A percentile compares a stretch with the other conserved stretches of the same genome.
Conservation (phyloP, 2,113 vertebrate genomes). For the Pontoporia blainvillei region DNA sequence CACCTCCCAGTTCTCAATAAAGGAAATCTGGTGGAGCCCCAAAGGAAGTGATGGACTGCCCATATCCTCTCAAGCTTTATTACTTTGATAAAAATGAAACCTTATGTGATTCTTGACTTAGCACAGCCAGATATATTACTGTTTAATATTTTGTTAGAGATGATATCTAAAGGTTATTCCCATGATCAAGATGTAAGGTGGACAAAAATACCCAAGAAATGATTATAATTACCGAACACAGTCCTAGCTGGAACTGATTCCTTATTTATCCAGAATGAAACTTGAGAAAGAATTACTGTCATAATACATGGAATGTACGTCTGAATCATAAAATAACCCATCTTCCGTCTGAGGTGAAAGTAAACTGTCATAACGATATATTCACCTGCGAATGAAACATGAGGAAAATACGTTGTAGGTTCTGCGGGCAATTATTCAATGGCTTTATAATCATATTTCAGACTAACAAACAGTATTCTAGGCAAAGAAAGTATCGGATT, state of each 20-base stretch:
- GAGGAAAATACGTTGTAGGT: not conserved
- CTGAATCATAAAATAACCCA: constrained; percentile 99
- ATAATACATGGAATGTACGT: constrained; percentile 99
- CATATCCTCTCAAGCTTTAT: not conserved
- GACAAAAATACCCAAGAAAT: constrained; percentile 36
- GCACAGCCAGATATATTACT: not conserved
- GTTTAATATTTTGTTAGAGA: constrained; percentile 24
- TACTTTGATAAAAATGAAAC: constrained; percentile 7
- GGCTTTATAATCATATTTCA: constrained; percentile 32
- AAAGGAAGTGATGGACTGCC: not conserved
- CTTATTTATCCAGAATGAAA: constrained; percentile 99
- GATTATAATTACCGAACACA: constrained; percentile 92
- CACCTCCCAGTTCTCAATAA: not conserved
- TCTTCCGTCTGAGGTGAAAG: constrained; percentile 97
- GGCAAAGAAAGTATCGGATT: not conserved
- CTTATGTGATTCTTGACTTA: not conserved
- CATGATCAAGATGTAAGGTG: not conserved
- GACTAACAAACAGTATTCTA: not conserved
- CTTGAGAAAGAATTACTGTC: constrained; percentile 99
- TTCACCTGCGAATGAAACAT: constrained; percentile 87
- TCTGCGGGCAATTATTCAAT: not conserved
- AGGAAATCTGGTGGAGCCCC: not conserved
- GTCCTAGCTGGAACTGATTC: constrained; percentile 98
- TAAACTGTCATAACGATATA: constrained; percentile 98
- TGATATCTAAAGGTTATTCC: not conserved